Conservation (phyloP, 2,113 vertebrate species). For the Thalassoma bifasciatum region DNA sequence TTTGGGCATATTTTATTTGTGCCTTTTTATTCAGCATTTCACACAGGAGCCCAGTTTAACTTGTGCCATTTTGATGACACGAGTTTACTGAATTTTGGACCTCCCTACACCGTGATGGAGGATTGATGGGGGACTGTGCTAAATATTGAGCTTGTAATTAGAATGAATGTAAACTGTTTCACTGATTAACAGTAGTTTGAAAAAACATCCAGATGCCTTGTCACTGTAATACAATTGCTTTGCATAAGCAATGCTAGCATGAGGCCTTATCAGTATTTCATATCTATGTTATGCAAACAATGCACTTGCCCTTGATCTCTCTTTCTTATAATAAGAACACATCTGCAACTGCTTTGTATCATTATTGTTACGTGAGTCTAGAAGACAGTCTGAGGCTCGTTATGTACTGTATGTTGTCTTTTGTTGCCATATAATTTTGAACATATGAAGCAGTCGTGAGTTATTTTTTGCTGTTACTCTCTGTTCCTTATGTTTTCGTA, state of each 20-base stretch:
- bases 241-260: slow-evolving; percentile 34
- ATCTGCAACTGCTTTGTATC: slow-evolving; percentile 52
- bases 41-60: not conserved
- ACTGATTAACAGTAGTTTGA: slow-evolving; percentile 23
- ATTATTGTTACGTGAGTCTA: slow-evolving; percentile 62
- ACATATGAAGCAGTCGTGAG: slow-evolving; percentile 63
- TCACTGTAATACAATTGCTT: slow-evolving; percentile 31
- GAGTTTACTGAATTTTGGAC: slow-evolving; percentile 51
- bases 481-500: slow-evolving; percentile 62
- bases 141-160: slow-evolving; percentile 56
- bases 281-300: slow-evolving; percentile 40
- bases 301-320: slow-evolving; percentile 59
- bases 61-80: slow-evolving; percentile 7
- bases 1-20: not conserved
- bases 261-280: slow-evolving; percentile 73
- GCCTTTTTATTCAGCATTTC: slow-evolving; percentile 15
- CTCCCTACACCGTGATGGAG: slow-evolving; percentile 44
- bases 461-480: slow-evolving; percentile 59
- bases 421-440: slow-evolving; percentile 52
- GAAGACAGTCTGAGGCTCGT: slow-evolving; percentile 64
- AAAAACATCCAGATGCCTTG: slow-evolving; percentile 24
- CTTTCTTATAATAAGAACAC: slow-evolving; percentile 49
- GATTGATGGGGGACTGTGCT: slow-evolving; percentile 55
- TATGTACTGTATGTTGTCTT: slow-evolving; percentile 75
- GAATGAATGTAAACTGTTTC: slow-evolving; percentile 66